phyloP scores from a whole-genome alignment of 2,888 invertebrate species.

The Nomada ferruginata region DNA sequence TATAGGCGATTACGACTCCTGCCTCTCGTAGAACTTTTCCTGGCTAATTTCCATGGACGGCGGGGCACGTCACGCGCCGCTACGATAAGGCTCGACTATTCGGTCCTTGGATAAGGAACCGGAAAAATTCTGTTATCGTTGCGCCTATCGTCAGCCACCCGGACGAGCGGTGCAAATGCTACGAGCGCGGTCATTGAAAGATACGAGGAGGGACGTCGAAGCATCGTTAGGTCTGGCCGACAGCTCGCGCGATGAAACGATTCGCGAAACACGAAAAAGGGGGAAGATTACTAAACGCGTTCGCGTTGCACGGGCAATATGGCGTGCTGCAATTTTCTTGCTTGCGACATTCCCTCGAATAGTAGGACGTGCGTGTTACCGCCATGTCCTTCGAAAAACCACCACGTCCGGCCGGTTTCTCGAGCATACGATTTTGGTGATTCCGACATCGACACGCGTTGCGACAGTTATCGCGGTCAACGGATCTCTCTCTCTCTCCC shows the following conservation, averaged over 20 bases:
- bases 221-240: too few species aligned
- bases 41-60: conserved; percentile 33
- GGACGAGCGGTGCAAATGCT: conserved; percentile 16
- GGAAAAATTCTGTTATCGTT: conserved; percentile 74
- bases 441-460: conserved; percentile 36
- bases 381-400: conserved; percentile 64
- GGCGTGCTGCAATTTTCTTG: conserved; percentile 34
- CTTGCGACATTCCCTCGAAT: conserved; percentile 39
- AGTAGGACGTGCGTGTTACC: conserved; percentile 49
- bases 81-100: conserved; percentile 77
- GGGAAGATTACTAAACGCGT: conserved; percentile 22
- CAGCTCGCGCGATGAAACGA: background rate
- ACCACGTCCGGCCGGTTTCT: conserved; percentile 66
- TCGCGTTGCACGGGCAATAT: conserved; percentile 29
- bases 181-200: background rate
- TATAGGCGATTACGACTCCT: conserved; percentile 18
- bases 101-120: conserved; percentile 76
- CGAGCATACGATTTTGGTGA: conserved; percentile 63
- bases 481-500: conserved; percentile 16
- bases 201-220: background rate
- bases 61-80: conserved; percentile 67
- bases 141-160: conserved; percentile 66
- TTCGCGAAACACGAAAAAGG: background rate
- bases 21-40: background rate
- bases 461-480: conserved; percentile 39